Evolutionary conservation across 2,113 vertebrate genomes (phyloP).

Genomic region (Lathamus discolor): DNA sequence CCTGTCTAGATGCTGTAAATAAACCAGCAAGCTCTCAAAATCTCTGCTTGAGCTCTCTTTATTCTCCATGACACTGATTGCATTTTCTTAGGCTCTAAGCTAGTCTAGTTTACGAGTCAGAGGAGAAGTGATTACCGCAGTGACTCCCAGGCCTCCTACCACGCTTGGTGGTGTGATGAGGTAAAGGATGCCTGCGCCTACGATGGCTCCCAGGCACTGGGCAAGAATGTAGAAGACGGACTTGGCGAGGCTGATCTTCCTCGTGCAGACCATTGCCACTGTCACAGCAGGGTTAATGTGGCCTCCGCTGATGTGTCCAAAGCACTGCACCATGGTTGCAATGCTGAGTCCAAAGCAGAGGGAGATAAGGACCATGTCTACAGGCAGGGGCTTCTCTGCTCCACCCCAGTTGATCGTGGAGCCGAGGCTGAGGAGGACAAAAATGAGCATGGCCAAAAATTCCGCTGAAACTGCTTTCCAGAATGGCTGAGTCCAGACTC

Average conservation of each 20-base stretch:
- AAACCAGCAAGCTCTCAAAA: not conserved
- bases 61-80: not conserved
- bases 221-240: conserved; percentile 88
- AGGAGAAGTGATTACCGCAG: conserved; percentile 77
- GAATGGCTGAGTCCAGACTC: conserved; percentile 95
- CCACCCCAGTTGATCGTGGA: conserved; percentile 92
- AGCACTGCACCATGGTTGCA: conserved; percentile 96
- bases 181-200: conserved; percentile 88
- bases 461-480: conserved; percentile 93
- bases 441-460: conserved; percentile 91
- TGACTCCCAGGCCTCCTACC: conserved; percentile 86
- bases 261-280: conserved; percentile 88
- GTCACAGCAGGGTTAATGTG: conserved; percentile 97
- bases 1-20: not conserved
- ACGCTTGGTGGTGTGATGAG: conserved; percentile 85
- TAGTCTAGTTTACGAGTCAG: not conserved
- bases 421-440: conserved; percentile 90
- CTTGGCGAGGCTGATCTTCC: conserved; percentile 93
- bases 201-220: conserved; percentile 90
- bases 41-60: not conserved
- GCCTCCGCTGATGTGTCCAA: conserved; percentile 94
- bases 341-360: conserved; percentile 96
- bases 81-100: not conserved
- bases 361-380: conserved; percentile 90
- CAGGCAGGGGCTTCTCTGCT: conserved; percentile 79